Conservation (phyloP, 2,888 invertebrate genomes). For the Sepioteuthis lessoniana region DNA sequence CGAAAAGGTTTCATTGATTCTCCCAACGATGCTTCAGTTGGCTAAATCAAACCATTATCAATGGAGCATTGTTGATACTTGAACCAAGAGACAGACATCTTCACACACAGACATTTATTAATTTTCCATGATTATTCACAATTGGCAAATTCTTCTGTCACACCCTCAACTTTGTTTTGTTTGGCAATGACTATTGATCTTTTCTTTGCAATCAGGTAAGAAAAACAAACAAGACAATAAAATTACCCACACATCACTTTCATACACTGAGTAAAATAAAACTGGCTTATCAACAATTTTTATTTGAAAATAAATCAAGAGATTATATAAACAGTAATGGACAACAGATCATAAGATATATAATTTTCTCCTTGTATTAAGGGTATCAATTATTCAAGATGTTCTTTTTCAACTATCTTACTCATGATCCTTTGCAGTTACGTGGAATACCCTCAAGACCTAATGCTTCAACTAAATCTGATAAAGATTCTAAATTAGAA, state of each 20-base stretch:
- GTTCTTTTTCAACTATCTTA: too few relatives aligned
- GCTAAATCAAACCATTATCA: neutral
- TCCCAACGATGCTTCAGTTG: neutral
- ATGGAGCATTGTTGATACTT: neutral
- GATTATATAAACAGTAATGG: too few relatives aligned
- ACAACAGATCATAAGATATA: too few relatives aligned
- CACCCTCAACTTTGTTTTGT: neutral
- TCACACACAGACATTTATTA: neutral
- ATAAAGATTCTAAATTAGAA: too few relatives aligned
- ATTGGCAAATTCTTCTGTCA: neutral
- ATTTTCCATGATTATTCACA: neutral
- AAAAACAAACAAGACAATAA: neutral
- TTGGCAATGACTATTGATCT: neutral
- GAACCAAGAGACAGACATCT: neutral
- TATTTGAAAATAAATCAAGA: too few relatives aligned
- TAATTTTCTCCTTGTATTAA: too few relatives aligned
- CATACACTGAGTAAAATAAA: neutral
- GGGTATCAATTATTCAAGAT: too few relatives aligned
- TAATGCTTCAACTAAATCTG: too few relatives aligned
- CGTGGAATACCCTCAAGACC: too few relatives aligned
- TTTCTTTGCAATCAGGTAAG: neutral
- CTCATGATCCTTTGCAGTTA: too few relatives aligned
- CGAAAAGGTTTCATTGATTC: neutral
- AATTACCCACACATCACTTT: neutral
- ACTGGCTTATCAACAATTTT: too few relatives aligned